phyloP scores from a whole-genome alignment of 2,888 invertebrate genomes.

The Pandemis cinnamomeana region DNA sequence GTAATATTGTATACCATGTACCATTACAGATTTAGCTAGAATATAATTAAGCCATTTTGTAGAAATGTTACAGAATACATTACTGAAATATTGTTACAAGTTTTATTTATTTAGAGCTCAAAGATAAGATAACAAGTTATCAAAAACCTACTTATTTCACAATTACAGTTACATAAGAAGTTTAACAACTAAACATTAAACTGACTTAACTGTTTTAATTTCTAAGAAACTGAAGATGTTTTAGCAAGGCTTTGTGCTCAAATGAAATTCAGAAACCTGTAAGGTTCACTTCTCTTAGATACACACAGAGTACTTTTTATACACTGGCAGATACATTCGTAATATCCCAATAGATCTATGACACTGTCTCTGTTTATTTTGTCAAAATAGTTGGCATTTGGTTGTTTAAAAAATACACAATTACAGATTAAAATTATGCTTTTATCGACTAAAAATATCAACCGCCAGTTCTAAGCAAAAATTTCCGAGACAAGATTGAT shows the following conservation, averaged over 20 bases:
- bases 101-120: neutral
- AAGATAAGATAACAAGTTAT: slow-evolving; percentile 5
- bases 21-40: neutral
- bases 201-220: no score
- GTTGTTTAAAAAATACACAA: no score
- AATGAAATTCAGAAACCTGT: no score
- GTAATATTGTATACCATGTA: neutral
- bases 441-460: neutral
- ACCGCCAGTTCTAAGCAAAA: neutral
- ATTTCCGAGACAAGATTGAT: neutral
- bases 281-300: no score
- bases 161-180: neutral
- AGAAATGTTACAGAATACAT: neutral
- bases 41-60: neutral
- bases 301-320: no score
- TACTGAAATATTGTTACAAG: neutral
- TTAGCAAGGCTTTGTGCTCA: no score
- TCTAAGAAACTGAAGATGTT: no score
- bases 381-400: no score
- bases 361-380: no score
- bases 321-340: no score
- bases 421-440: no score
- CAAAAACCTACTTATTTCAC: neutral
- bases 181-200: neutral
- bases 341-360: no score